Base-by-base conservation (phyloP, 2,113 vertebrate species). In the Macquaria australasica region DNA sequence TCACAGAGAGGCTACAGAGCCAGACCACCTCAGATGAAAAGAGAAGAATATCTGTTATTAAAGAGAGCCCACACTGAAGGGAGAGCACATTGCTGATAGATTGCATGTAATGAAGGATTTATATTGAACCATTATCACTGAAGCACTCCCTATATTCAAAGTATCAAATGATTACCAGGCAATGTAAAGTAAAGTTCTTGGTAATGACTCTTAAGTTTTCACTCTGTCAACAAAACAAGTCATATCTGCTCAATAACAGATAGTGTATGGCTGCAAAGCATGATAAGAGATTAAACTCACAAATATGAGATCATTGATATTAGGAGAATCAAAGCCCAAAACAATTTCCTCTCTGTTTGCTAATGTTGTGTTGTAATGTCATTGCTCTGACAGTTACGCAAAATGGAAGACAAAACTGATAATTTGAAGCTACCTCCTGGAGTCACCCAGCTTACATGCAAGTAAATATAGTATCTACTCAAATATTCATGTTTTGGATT, bases 101-200 rank as follows among this genome's bases (percentile, higher is more conserved):
- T 81, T 74, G 77, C 43, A 25, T 78, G 72, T 84, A 81, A 89
- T 92, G 86, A 88, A 85, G 74, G 73, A 89, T 88, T 85, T 84
- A 87, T 86, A 73, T 87, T 82, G 83, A 74, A 77, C 74, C 80
- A 63, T 89, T 86, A 91, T 91, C 50, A 73, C 82, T 77, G 51
- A 83, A 88, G 75, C 67, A 76, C 83, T 55, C 78, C 71, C 60
- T 73, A 83, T 89, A 80, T 87, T 89, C 56, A 84, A 83, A 90
- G 78, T 66, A 90, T 91, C 73, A 78, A 90, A 88, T 88, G 41
- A 92, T 90, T 82, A 82, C 80, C 34, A 77, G 66, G 68, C 71
- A 78, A 85, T 89, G 79, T 88, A 76, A 87, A 73, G 39, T 60
- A 82, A 92, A 89, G 62, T 80, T 80, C 64, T 87, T 62, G 53